phyloP scores from a whole-genome alignment of 1,140 invertebrate genomes.

The Wasmannia auropunctata region DNA sequence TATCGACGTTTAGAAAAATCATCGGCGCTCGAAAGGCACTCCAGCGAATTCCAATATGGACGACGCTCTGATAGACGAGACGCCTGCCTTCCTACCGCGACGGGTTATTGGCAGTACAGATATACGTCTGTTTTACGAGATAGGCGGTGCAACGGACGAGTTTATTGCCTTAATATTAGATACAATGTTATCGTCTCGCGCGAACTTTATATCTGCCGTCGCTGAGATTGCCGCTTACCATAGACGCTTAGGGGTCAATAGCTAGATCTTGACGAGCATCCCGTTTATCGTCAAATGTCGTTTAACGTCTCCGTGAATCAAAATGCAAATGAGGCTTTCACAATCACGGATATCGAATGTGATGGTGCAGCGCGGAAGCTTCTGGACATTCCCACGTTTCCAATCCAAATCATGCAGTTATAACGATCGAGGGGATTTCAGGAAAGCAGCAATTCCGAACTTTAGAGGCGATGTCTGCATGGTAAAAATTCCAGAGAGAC shows the following conservation, averaged over 20 bases:
- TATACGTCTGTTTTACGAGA: constrained; percentile 58
- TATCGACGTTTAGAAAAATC: constrained; percentile 60
- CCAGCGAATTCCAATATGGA: constrained; percentile 59
- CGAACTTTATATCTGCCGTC: constrained; percentile 31
- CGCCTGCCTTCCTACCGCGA: constrained; percentile 32
- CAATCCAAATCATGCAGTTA: constrained; percentile 17
- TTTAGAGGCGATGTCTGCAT: not conserved
- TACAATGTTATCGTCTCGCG: constrained; percentile 59
- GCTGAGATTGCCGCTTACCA: constrained; percentile 32
- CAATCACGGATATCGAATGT: not conserved
- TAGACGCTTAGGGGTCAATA: constrained; percentile 27
- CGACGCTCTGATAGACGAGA: constrained; percentile 48
- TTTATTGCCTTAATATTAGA: constrained; percentile 75
- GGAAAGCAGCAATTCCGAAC: not conserved
- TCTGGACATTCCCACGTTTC: constrained; percentile 9
- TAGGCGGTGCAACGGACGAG: constrained; percentile 38
- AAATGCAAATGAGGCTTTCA: constrained; percentile 42
- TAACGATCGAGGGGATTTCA: not conserved
- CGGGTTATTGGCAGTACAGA: constrained; percentile 53
- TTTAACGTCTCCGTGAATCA: constrained; percentile 25
- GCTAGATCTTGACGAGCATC: constrained; percentile 17
- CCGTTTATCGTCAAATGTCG: constrained; percentile 29
- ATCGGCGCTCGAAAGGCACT: constrained; percentile 42
- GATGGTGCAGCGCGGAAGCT: not conserved
- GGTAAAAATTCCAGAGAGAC: not conserved